These are phyloP conservation scores for Mesorhabditis spiculigera DNA, from an alignment of 2,888 invertebrate species.

Conservation along the genomic window DNA sequence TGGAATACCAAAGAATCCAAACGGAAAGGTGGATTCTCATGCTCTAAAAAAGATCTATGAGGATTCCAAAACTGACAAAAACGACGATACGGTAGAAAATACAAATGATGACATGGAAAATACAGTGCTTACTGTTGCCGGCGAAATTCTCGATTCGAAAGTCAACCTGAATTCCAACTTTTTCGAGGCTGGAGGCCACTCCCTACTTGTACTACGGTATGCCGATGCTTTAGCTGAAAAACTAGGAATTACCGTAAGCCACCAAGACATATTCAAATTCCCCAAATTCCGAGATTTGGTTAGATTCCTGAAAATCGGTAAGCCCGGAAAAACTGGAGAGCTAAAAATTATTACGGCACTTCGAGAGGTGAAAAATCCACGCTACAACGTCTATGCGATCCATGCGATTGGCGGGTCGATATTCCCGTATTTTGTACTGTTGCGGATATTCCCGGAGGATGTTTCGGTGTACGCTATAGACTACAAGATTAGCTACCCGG, in stretches of 20 bases:
- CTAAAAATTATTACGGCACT: constrained; percentile 25
- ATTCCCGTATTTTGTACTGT: constrained; percentile 49
- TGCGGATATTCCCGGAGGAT: constrained; percentile 39
- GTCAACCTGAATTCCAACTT: constrained; percentile 26
- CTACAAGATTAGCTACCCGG: constrained; percentile 36
- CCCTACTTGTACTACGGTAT: constrained; percentile 39
- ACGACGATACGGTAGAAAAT: neutral
- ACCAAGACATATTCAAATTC: constrained; percentile 24
- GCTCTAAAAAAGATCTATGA: neutral
- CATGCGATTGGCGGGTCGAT: constrained; percentile 56
- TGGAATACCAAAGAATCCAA: constrained; percentile 31
- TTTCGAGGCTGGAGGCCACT: constrained; percentile 46
- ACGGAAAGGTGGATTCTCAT: constrained; percentile 36
- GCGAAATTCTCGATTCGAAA: constrained; percentile 12
- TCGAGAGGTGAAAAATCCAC: constrained; percentile 25
- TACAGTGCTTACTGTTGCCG: constrained; percentile 8
- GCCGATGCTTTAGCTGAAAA: constrained; percentile 26
- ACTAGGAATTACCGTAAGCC: constrained; percentile 27
- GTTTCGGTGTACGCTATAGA: constrained; percentile 48
- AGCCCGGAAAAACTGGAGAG: neutral
- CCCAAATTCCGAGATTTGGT: constrained; percentile 17
- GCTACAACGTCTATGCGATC: constrained; percentile 40
- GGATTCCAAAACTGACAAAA: neutral
- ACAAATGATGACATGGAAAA: neutral
- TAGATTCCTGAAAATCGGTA: neutral